Percentiles rank a stretch among this genome's conserved stretches.
phyloP scores from a whole-genome alignment of 2,113 vertebrate species.

The Danio rerio region GRCz12tu NC_133195.1:50489501-50490000 shows the following conservation, averaged over 20 bases:
- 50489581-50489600: background rate
- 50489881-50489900: no score
- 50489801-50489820: background rate
- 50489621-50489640: background rate
- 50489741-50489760: background rate
- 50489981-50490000: no score
- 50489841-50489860: no score
- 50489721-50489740: background rate
- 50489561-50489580: background rate
- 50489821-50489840: no score
- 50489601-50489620: background rate
- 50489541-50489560: background rate
- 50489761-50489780: background rate
- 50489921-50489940: no score
- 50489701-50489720: background rate
- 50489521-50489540: background rate
- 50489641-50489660: background rate
- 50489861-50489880: no score
- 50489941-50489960: no score
- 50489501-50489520: conserved; percentile 1
- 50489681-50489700: background rate
- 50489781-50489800: background rate
- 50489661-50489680: background rate
- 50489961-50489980: no score
- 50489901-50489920: no score